Conservation (phyloP, 92 coral and sea anemone genomes). For the Epizoanthus illoricatus region DNA sequence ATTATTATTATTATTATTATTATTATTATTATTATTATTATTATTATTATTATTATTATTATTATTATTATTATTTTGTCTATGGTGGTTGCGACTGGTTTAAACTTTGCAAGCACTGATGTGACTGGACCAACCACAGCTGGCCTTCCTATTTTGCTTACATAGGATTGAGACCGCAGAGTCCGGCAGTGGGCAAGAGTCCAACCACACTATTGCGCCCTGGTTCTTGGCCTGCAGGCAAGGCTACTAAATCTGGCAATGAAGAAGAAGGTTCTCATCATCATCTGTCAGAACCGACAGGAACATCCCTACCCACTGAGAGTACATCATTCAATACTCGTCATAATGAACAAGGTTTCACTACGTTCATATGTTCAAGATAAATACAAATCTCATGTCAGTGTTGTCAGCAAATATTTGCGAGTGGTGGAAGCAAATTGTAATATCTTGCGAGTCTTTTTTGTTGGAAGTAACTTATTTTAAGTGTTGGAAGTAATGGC, state of each 20-base stretch:
- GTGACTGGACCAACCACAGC: no score
- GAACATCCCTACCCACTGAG: neutral
- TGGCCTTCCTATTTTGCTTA: no score
- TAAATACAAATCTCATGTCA: no score
- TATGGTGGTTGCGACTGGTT: neutral
- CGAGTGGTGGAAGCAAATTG: no score
- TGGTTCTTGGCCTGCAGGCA: conserved; percentile 72
- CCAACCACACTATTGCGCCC: conserved; percentile 69
- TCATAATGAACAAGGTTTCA: conserved; percentile 5
- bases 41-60: neutral
- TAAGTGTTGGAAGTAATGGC: no score
- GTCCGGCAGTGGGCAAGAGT: conserved; percentile 65
- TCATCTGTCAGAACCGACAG: conserved; percentile 63
- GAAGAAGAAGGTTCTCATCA: conserved; percentile 42
- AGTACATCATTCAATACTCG: neutral
- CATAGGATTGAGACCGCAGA: conserved; percentile 70
- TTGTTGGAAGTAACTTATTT: no score
- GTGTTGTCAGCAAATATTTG: no score
- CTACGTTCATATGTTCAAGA: no score
- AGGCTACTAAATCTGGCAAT: conserved; percentile 53
- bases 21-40: no score
- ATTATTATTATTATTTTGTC: neutral
- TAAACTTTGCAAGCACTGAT: no score
- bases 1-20: no score
- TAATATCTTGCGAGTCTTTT: no score